phyloP scores from a whole-genome alignment of 1,140 invertebrate species.

The Cyrtorhinus lividipennis region DNA sequence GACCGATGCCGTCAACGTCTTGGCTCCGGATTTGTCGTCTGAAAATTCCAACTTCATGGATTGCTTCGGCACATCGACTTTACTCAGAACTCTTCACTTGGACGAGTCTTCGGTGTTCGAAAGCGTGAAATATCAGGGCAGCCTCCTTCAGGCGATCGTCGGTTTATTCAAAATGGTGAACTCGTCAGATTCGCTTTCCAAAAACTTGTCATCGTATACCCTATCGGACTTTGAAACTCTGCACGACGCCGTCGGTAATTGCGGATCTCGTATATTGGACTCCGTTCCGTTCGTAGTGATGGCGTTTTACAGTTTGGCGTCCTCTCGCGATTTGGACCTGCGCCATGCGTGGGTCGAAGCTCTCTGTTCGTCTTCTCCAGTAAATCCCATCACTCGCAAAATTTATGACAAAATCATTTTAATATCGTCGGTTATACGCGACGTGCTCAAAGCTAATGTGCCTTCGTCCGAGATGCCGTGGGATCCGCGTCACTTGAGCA shows the following conservation, averaged over 20 bases:
- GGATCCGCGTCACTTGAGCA: conserved; percentile 18
- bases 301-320: conserved; percentile 16
- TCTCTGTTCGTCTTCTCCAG: not conserved
- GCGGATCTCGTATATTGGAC: conserved; percentile 12
- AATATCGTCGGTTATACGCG: not conserved
- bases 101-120: conserved; percentile 27
- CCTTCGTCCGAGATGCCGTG: conserved; percentile 13
- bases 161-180: not conserved
- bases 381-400: not conserved
- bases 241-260: not conserved
- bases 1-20: conserved; percentile 23
- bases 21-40: conserved; percentile 3
- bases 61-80: not conserved
- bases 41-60: conserved; percentile 2
- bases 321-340: conserved; percentile 6
- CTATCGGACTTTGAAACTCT: not conserved
- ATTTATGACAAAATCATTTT: conserved; percentile 5
- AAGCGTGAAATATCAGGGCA: not conserved
- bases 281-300: conserved; percentile 14
- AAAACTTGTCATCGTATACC: conserved; percentile 9
- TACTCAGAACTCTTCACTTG: conserved; percentile 24
- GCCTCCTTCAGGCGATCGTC: conserved; percentile 20
- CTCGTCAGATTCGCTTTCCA: not conserved
- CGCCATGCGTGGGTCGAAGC: conserved; percentile 12
- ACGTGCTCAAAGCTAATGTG: not conserved